phyloP scores from a whole-genome alignment of 2,888 invertebrate species.

The Apomyelois bistriatella region DNA sequence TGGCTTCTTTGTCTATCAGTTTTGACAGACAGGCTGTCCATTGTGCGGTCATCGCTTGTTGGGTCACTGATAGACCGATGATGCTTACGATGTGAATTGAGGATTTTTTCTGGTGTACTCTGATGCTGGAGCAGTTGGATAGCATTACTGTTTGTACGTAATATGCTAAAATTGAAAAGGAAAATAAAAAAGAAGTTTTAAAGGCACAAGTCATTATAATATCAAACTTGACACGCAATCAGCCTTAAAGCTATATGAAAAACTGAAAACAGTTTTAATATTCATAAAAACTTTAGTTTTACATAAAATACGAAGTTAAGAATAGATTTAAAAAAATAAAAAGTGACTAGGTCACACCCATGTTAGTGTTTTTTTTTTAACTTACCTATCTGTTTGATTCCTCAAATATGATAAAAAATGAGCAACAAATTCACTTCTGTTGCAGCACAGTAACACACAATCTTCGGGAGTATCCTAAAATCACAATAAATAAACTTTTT shows the following conservation, averaged over 20 bases:
- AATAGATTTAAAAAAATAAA: no score
- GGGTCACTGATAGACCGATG: constrained; percentile 63
- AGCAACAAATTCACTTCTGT: constrained; percentile 76
- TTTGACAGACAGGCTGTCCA: constrained; percentile 47
- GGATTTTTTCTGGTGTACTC: constrained; percentile 61
- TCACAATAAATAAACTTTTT: constrained; percentile 22
- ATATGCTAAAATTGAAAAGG: constrained; percentile 45
- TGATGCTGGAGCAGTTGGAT: constrained; percentile 51
- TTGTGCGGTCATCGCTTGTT: constrained; percentile 54
- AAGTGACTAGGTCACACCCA: neutral
- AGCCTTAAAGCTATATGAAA: no score
- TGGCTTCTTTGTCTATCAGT: constrained; percentile 46
- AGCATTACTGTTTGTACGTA: constrained; percentile 61
- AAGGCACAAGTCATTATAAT: neutral
- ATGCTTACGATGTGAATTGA: constrained; percentile 49
- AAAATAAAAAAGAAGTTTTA: no score
- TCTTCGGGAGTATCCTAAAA: constrained; percentile 61
- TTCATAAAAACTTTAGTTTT: no score
- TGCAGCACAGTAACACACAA: constrained; percentile 57
- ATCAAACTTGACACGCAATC: neutral
- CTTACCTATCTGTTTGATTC: constrained; percentile 75
- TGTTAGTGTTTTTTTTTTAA: constrained; percentile 21
- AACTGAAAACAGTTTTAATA: no score
- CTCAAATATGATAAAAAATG: constrained; percentile 78
- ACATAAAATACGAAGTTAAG: no score